A percentile compares a stretch with the other conserved stretches of the same genome.
phyloP scores from a whole-genome alignment of 2,888 invertebrate species.

The Drosophila histrio region DNA sequence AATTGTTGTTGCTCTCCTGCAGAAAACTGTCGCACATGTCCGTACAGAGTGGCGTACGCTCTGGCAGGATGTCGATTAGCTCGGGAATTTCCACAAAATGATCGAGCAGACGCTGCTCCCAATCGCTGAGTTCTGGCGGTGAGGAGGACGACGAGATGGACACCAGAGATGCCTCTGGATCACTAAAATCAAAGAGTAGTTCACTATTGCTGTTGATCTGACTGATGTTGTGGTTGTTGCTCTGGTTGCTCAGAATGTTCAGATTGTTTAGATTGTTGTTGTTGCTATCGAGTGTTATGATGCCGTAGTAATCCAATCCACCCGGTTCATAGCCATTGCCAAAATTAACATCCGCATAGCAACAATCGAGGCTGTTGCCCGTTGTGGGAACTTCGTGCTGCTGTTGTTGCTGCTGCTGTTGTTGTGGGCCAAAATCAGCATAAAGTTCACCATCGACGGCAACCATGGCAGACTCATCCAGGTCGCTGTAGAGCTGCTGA shows the following conservation, averaged over 20 bases:
- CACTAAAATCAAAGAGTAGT: slow-evolving; percentile 35
- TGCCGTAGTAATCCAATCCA: slow-evolving; percentile 63
- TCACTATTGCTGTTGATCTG: slow-evolving; percentile 22
- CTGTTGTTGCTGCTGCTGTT: neutral
- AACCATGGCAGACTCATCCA: slow-evolving; percentile 63
- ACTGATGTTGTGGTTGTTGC: slow-evolving; percentile 1
- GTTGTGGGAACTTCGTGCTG: neutral
- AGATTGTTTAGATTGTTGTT: too few species aligned
- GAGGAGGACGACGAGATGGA: slow-evolving; percentile 17
- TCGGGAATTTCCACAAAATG: slow-evolving; percentile 83
- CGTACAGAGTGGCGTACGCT: slow-evolving; percentile 86
- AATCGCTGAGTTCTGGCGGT: slow-evolving; percentile 76
- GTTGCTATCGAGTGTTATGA: slow-evolving; percentile 62
- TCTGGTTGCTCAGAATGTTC: slow-evolving; percentile 27
- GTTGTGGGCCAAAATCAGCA: slow-evolving; percentile 1
- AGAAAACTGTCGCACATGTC: slow-evolving; percentile 86
- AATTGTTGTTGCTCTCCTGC: slow-evolving; percentile 83
- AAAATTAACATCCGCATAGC: slow-evolving; percentile 56
- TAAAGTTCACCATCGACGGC: slow-evolving; percentile 8
- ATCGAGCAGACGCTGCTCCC: slow-evolving; percentile 82
- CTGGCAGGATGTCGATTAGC: slow-evolving; percentile 84
- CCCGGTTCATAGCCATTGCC: slow-evolving; percentile 37
- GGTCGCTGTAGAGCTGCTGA: slow-evolving; percentile 83
- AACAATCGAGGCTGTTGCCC: slow-evolving; percentile 22
- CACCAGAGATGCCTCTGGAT: slow-evolving; percentile 25